Evolutionary conservation across 35 echinoderm and acorn worm species (phyloP).

Genomic region (Apostichopus japonicus): DNA sequence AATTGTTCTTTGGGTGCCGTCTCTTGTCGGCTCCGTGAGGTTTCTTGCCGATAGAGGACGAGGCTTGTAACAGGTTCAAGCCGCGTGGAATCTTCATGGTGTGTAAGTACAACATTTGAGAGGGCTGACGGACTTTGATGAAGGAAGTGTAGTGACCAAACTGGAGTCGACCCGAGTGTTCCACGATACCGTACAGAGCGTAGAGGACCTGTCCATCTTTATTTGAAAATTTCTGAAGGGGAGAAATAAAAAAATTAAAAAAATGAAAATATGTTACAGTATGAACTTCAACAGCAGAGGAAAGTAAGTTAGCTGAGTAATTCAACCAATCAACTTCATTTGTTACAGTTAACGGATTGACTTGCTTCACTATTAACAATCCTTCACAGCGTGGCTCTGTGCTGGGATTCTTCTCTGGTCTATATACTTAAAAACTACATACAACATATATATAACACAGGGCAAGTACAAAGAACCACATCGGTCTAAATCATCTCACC

Average conservation of each 20-base stretch:
- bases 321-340: no score
- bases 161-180: conserved; percentile 90
- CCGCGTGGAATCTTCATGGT: conserved; percentile 65
- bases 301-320: no score
- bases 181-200: conserved; percentile 88
- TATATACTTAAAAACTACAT: no score
- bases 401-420: no score
- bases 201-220: conserved; percentile 84
- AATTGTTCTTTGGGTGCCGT: conserved; percentile 24
- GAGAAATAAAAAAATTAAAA: conserved; percentile 14
- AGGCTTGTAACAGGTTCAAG: conserved; percentile 67
- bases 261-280: neutral
- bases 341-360: no score
- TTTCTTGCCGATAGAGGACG: conserved; percentile 33
- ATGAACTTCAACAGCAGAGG: neutral
- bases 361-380: no score
- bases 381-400: no score
- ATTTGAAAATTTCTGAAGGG: conserved; percentile 77
- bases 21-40: conserved; percentile 25
- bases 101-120: conserved; percentile 64
- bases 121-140: conserved; percentile 87
- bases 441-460: no score
- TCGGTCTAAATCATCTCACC: no score
- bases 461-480: no score
- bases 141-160: conserved; percentile 97